phyloP scores from a whole-genome alignment of 1,140 invertebrate genomes.

The Mactra quadrangularis region DNA sequence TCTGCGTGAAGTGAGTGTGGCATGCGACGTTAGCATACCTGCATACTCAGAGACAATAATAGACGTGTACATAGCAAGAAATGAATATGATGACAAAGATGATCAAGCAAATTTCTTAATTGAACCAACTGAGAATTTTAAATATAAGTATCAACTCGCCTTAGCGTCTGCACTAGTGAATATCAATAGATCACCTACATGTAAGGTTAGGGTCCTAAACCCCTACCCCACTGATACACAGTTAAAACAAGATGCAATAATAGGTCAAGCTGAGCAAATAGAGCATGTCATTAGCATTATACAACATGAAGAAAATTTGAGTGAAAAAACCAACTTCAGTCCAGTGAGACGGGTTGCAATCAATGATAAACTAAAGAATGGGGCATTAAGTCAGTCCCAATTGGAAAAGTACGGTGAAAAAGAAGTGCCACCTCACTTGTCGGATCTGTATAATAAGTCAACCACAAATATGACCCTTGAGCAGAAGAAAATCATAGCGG shows the following conservation, averaged over 20 bases:
- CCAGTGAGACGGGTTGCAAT: background rate
- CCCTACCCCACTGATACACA: background rate
- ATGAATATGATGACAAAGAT: background rate
- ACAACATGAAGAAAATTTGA: background rate
- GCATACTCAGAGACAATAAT: background rate
- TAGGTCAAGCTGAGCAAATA: background rate
- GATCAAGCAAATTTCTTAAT: background rate
- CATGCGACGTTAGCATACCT: background rate
- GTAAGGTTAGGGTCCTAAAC: constrained; percentile 2
- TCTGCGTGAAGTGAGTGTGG: constrained; percentile 1
- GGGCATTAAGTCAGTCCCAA: background rate
- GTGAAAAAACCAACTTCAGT: background rate
- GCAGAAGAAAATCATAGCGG: background rate
- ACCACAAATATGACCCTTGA: background rate
- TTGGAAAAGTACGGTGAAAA: background rate
- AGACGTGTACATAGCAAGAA: background rate
- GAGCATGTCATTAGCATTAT: background rate
- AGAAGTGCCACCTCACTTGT: background rate
- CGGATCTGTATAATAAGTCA: background rate
- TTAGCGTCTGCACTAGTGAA: constrained; percentile 1
- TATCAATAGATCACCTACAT: background rate
- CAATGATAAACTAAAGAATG: background rate
- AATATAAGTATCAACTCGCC: background rate
- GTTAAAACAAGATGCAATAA: constrained; percentile 13
- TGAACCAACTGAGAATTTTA: constrained; percentile 24